Base-by-base conservation (phyloP, 1,140 invertebrate genomes). In the Papilio glaucus region DNA sequence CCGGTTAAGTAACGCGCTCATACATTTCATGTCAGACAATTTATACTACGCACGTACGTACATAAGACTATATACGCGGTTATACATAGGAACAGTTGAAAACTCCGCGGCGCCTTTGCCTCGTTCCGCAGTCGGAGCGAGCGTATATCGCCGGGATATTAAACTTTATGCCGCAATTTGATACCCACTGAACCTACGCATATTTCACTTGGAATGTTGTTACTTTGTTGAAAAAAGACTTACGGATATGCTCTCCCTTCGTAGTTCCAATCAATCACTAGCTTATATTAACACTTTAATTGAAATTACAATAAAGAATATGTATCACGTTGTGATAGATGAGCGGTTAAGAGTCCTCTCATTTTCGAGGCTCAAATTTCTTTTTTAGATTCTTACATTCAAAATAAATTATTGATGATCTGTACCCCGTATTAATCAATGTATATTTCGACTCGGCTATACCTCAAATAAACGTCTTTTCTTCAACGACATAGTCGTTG, bases 111-210 rank as follows among this genome's bases (percentile, higher is more conserved):
- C 49, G 21, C n/a, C 49, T 57, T 57, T 57, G 62, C 33, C n/a
- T 33, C 61, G 26, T 33, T 18, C 61, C n/a, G 61, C 33, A 39
- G 62, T 15, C 62, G 37, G 62, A 18, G 45, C 13, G 45, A 15
- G 62, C 15, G 12, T 18, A 65, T 65, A 38, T 65, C n/a, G 21
- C 49, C n/a, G 15, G 33, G 29, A 65, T 65, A 65, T 65, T 65
- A 65, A 65, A 65, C 37, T 65, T 65, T 65, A 39, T 18, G 15
- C 62, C 62, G 62, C 33, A 65, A 65, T 65, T 65, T 39, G 33
- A 65, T 65, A 39, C 62, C 29, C 39, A 65, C 15, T 65, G 18
- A 65, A 65, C 37, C 37, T 65, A 65, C 15, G 15, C 62, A 41
- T 65, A 65, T 65, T 41, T 65, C 62, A 65, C 37, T 65, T 10